A percentile compares a stretch with the other conserved stretches of the same genome.
Conservation (phyloP, 2,113 vertebrate genomes). For the Micronisus gabar region DNA sequence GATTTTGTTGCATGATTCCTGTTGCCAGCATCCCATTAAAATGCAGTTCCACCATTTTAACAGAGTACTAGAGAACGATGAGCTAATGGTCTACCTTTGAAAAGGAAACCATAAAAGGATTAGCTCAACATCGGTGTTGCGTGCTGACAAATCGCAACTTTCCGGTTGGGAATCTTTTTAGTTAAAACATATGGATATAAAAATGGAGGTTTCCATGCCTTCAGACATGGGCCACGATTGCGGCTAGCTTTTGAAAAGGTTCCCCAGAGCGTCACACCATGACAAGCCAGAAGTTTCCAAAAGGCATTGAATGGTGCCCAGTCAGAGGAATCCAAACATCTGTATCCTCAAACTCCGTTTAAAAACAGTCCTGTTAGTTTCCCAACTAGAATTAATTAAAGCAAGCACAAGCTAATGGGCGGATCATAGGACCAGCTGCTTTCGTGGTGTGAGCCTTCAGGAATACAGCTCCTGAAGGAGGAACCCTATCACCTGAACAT, state of each 20-base stretch:
- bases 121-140: neutral
- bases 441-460: constrained; percentile 18
- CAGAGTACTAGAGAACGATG: neutral
- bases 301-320: neutral
- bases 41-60: neutral
- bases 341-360: neutral
- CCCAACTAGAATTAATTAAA: constrained; percentile 30
- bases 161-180: neutral
- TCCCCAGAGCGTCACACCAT: neutral
- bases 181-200: neutral
- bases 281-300: neutral
- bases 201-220: neutral
- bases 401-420: constrained; percentile 9
- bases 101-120: neutral
- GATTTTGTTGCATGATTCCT: neutral
- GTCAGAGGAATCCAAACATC: neutral
- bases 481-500: constrained; percentile 50
- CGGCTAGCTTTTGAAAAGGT: neutral
- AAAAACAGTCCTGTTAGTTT: neutral
- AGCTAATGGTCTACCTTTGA: neutral
- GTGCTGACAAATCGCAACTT: neutral
- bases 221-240: neutral
- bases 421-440: constrained; percentile 43
- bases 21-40: neutral
- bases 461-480: constrained; percentile 30